Conservation (phyloP, 2,888 invertebrate species). For the Petrolisthes manimaculis region DNA sequence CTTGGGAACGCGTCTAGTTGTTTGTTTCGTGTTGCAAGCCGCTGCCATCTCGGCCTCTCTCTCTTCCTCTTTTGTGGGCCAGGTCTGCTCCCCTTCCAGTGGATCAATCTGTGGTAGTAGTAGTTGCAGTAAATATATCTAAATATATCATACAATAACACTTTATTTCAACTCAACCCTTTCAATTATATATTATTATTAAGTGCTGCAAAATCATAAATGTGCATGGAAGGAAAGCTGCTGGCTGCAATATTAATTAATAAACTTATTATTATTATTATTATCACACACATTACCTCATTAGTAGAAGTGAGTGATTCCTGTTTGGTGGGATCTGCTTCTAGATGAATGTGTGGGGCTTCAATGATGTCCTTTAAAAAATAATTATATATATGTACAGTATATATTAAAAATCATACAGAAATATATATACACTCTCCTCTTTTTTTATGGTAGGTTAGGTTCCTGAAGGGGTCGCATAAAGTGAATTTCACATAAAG, state of each 20-base stretch:
- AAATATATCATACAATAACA: too few relatives aligned
- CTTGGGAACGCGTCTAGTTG: constrained; percentile 84
- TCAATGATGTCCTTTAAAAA: too few relatives aligned
- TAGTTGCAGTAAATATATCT: not conserved
- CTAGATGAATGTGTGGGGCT: not conserved
- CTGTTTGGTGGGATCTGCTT: constrained; percentile 53
- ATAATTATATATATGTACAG: too few relatives aligned
- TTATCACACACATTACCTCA: constrained; percentile 43
- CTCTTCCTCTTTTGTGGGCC: constrained; percentile 94
- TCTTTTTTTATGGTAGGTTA: too few relatives aligned
- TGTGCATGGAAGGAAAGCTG: not conserved
- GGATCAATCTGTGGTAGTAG: constrained; percentile 75
- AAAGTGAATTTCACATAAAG: too few relatives aligned
- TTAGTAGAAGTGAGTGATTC: constrained; percentile 52
- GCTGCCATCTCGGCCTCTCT: constrained; percentile 76
- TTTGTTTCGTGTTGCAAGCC: not conserved
- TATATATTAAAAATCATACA: too few relatives aligned
- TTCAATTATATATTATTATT: too few relatives aligned
- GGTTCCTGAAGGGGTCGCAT: too few relatives aligned
- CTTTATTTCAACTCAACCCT: too few relatives aligned
- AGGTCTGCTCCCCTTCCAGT: constrained; percentile 96
- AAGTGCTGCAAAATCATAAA: too few relatives aligned
- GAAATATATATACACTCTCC: too few relatives aligned
- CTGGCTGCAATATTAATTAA: not conserved
- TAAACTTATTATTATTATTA: not conserved